These are phyloP conservation scores for Hoplodrina ambigua DNA, from an alignment of 2,888 invertebrate genomes.

Conservation along the genomic window DNA sequence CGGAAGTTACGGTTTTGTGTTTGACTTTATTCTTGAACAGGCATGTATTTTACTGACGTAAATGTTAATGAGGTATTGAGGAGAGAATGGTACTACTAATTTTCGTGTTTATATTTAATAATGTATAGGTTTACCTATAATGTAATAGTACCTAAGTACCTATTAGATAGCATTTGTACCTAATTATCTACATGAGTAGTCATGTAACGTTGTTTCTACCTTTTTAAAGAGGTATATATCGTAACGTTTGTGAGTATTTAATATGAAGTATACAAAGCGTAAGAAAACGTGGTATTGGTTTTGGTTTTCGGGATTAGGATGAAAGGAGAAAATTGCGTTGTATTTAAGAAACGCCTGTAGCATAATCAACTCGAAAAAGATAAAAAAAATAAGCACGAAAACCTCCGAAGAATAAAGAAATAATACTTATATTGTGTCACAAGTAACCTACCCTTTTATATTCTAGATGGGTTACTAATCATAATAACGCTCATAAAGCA, in stretches of 20 bases:
- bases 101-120: constrained; percentile 3
- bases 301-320: background rate
- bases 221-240: background rate
- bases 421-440: background rate
- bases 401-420: background rate
- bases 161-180: background rate
- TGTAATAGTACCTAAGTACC: background rate
- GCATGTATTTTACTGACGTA: constrained; percentile 12
- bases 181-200: background rate
- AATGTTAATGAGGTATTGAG: constrained; percentile 19
- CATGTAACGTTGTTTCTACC: background rate
- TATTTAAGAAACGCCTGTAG: background rate
- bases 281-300: background rate
- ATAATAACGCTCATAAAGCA: constrained; percentile 17
- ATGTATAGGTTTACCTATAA: background rate
- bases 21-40: constrained; percentile 38
- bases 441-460: constrained; percentile 5
- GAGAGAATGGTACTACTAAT: background rate
- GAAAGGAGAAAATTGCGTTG: background rate
- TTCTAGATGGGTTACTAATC: background rate
- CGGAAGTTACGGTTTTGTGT: constrained; percentile 34
- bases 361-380: background rate
- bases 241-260: background rate
- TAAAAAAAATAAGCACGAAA: too few relatives aligned
- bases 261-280: background rate